These are phyloP conservation scores for Mastomys coucha DNA, from an alignment of 2,113 vertebrate species.

Conservation along the genomic window DNA sequence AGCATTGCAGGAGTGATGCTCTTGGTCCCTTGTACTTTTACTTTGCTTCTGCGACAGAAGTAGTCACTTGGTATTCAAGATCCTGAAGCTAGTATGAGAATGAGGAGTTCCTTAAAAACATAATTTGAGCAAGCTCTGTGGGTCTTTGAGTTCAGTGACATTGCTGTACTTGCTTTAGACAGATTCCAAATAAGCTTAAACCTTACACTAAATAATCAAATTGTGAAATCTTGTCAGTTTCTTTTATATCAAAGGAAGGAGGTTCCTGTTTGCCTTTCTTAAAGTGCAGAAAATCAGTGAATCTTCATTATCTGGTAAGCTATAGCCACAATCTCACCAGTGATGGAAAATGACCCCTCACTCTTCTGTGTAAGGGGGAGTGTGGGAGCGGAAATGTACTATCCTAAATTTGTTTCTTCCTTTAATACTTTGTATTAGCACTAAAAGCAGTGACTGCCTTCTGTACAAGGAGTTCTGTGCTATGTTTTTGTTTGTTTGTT, in stretches of 20 bases:
- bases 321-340: accelerated
- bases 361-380: accelerated
- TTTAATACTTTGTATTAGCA: neutral
- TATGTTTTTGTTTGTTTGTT: too few species aligned
- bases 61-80: neutral
- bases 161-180: too few species aligned
- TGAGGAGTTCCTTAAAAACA: neutral
- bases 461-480: neutral
- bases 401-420: neutral
- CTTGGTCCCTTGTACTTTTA: too few species aligned
- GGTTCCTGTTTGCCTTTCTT: accelerated
- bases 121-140: neutral
- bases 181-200: neutral
- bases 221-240: neutral
- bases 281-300: neutral
- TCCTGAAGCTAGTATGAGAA: neutral
- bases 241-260: accelerated
- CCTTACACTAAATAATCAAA: accelerated
- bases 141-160: neutral
- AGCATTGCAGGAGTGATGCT: accelerated
- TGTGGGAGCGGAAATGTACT: accelerated
- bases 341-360: neutral
- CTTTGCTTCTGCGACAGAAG: neutral
- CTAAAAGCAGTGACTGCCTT: neutral
- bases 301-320: neutral